Percentiles rank a stretch among this genome's conserved stretches.
These are phyloP conservation scores for Pinctada fucata DNA, from an alignment of 2,888 invertebrate genomes.

Conservation along the genomic window DNA sequence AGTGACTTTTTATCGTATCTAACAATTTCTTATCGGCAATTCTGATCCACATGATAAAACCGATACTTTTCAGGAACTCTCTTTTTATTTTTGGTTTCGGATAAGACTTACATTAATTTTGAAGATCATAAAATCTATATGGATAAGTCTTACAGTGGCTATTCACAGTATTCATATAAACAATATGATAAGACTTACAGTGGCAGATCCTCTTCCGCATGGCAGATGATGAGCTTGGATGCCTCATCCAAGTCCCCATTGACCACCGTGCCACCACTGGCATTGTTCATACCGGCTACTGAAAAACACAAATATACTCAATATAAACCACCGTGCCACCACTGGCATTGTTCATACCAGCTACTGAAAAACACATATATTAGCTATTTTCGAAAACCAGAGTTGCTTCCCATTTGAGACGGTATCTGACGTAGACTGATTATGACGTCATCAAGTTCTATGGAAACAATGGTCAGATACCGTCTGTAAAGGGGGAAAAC, in stretches of 20 bases:
- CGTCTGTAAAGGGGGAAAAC: too few relatives aligned
- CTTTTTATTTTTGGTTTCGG: too few relatives aligned
- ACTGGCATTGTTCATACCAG: conserved; percentile 3
- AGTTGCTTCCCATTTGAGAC: too few relatives aligned
- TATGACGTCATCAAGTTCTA: too few relatives aligned
- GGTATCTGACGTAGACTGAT: too few relatives aligned
- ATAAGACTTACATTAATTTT: too few relatives aligned
- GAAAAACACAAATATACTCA: background rate
- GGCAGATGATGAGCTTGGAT: conserved; percentile 42
- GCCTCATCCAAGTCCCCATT: conserved; percentile 48
- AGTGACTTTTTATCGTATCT: too few relatives aligned
- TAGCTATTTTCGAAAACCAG: too few relatives aligned
- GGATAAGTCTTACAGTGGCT: background rate
- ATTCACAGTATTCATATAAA: background rate
- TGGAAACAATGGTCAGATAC: too few relatives aligned
- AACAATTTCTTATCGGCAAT: too few relatives aligned
- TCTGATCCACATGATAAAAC: too few relatives aligned
- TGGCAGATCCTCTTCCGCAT: conserved; percentile 41
- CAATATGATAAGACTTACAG: conserved; percentile 3
- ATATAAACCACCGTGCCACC: conserved; percentile 38
- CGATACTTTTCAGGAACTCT: too few relatives aligned
- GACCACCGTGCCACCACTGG: conserved; percentile 31
- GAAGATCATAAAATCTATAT: background rate
- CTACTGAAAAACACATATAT: background rate
- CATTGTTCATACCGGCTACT: conserved; percentile 11